Conservation (phyloP, 2,113 vertebrate species). For the Aythya baeri region DNA sequence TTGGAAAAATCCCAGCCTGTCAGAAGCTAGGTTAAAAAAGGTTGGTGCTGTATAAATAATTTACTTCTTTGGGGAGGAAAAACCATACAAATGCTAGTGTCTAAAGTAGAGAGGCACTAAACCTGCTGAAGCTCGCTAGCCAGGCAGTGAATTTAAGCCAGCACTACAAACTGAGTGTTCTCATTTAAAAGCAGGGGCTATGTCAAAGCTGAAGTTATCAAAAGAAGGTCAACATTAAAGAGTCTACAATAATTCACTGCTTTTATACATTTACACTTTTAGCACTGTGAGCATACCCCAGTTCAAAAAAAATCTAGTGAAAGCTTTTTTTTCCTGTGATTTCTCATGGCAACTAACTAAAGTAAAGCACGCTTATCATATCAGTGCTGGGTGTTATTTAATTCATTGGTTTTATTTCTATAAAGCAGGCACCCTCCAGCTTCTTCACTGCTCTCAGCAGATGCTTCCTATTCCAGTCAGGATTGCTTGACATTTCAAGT, state of each 20-base stretch:
- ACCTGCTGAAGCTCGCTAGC: slow-evolving; percentile 37
- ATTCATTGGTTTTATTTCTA: neutral
- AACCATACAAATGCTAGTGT: slow-evolving; percentile 21
- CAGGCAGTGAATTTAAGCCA: slow-evolving; percentile 42
- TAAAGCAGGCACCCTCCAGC: neutral
- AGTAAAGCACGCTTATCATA: neutral
- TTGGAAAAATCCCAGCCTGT: slow-evolving; percentile 75
- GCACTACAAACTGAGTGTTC: neutral
- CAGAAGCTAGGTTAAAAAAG: slow-evolving; percentile 76
- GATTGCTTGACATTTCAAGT: neutral
- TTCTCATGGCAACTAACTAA: neutral
- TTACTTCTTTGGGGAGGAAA: slow-evolving; percentile 56
- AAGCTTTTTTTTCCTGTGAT: neutral
- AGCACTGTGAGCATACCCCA: neutral
- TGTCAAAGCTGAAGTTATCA: slow-evolving; percentile 12
- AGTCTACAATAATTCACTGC: neutral
- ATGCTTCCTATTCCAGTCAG: neutral
- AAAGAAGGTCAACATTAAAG: slow-evolving; percentile 16
- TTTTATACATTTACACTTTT: neutral
- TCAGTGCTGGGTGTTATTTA: neutral
- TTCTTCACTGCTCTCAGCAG: neutral
- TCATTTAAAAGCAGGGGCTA: slow-evolving; percentile 18
- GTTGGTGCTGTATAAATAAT: slow-evolving; percentile 78
- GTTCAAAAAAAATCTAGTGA: neutral
- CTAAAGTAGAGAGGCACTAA: slow-evolving; percentile 64